A percentile compares a stretch with the other conserved stretches of the same genome.
Evolutionary conservation across 2,888 invertebrate genomes (phyloP).

Genomic region (Hymenopus coronatus): DNA sequence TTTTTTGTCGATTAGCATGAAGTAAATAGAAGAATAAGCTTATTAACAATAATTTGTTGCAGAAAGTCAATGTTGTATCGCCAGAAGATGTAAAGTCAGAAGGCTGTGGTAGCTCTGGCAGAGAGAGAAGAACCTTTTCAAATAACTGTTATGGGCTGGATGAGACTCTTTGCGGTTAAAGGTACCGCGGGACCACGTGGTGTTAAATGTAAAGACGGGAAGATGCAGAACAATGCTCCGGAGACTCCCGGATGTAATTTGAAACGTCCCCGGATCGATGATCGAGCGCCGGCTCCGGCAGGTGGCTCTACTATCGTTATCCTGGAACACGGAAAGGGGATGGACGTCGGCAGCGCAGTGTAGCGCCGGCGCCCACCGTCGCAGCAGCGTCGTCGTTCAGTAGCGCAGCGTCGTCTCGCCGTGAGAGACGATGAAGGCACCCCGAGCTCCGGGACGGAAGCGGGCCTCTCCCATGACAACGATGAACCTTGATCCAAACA

Average conservation of each 20-base stretch:
- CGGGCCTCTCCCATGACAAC: not conserved
- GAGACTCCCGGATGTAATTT: not conserved
- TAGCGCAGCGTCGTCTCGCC: too few relatives aligned
- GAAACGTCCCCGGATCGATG: not conserved
- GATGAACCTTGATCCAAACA: not conserved
- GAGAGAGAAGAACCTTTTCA: too few relatives aligned
- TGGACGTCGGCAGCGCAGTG: not conserved
- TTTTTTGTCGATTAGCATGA: too few relatives aligned
- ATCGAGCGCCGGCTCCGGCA: not conserved
- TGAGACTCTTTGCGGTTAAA: not conserved
- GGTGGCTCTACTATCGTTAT: not conserved
- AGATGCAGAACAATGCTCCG: not conserved
- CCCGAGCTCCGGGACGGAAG: not conserved
- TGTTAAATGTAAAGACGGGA: not conserved
- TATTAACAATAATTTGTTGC: too few relatives aligned
- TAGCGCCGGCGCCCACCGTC: conserved; percentile 4
- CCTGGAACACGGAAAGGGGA: not conserved
- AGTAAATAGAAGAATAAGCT: too few relatives aligned
- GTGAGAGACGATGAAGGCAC: not conserved
- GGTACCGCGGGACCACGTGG: not conserved
- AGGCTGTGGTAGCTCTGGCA: not conserved
- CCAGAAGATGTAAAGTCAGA: not conserved
- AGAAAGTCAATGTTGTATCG: too few relatives aligned
- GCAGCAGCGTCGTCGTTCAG: not conserved
- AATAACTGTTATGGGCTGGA: too few relatives aligned